Percentiles rank a stretch among this genome's conserved stretches.
Evolutionary conservation across 2,113 vertebrate genomes (phyloP).

Genomic region (Centropus unirufus): DNA sequence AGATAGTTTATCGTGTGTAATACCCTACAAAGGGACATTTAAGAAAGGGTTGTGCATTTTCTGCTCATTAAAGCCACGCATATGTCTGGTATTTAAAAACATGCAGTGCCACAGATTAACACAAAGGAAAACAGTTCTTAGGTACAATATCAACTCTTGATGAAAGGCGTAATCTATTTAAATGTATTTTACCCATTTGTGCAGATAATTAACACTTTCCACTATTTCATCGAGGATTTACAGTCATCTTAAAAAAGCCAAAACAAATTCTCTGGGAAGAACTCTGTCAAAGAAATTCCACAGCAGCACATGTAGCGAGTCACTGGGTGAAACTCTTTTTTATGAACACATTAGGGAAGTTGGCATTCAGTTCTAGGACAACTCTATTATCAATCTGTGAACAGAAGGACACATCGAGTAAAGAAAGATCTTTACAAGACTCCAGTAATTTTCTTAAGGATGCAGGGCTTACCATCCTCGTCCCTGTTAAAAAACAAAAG

Average conservation of each 20-base stretch:
- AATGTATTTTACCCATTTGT: constrained; percentile 45
- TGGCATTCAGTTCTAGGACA: constrained; percentile 88
- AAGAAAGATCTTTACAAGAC: constrained; percentile 87
- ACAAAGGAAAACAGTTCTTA: constrained; percentile 31
- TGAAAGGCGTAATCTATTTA: constrained; percentile 23
- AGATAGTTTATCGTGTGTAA: constrained; percentile 22
- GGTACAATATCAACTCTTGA: constrained; percentile 19
- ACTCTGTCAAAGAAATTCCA: constrained; percentile 45
- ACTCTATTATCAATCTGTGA: constrained; percentile 93
- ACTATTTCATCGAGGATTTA: constrained; percentile 38
- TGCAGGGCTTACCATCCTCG: constrained; percentile 87
- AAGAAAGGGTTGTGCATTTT: constrained; percentile 32
- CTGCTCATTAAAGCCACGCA: constrained; percentile 52
- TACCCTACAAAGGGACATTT: constrained; percentile 42
- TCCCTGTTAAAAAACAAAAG: constrained; percentile 75
- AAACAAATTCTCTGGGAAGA: constrained; percentile 52
- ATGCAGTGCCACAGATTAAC: constrained; percentile 47
- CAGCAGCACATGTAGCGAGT: constrained; percentile 62
- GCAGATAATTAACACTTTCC: constrained; percentile 32
- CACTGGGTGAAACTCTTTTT: constrained; percentile 98
- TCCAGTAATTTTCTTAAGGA: constrained; percentile 93
- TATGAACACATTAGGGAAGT: constrained; percentile 92
- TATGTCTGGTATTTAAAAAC: constrained; percentile 37
- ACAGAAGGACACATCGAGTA: constrained; percentile 98
- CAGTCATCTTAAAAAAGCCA: constrained; percentile 40